phyloP scores from a whole-genome alignment of 2,888 invertebrate species.

The Andrena bicolor region DNA sequence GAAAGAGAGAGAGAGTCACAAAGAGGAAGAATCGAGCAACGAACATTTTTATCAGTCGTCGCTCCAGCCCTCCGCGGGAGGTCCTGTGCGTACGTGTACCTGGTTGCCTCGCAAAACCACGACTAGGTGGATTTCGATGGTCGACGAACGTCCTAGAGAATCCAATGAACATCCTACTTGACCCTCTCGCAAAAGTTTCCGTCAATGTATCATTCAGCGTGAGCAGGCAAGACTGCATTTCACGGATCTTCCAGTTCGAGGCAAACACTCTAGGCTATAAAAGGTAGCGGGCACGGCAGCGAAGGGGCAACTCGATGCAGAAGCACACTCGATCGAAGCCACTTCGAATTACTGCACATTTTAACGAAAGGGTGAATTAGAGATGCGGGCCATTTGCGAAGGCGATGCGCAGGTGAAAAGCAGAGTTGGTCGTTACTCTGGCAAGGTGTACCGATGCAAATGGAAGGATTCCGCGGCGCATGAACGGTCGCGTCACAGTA shows the following conservation, averaged over 20 bases:
- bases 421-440: constrained; percentile 35
- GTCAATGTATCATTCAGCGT: neutral
- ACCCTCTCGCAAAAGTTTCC: neutral
- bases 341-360: neutral
- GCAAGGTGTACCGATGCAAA: constrained; percentile 54
- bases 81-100: constrained; percentile 46
- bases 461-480: constrained; percentile 13
- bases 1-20: constrained; percentile 3
- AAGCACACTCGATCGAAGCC: neutral
- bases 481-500: neutral
- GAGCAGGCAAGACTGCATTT: neutral
- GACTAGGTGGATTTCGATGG: constrained; percentile 57
- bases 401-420: constrained; percentile 63
- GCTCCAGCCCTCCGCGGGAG: constrained; percentile 71
- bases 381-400: constrained; percentile 68
- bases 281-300: neutral
- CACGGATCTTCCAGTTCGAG: neutral
- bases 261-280: neutral
- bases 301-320: neutral
- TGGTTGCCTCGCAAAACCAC: constrained; percentile 39
- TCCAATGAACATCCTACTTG: neutral
- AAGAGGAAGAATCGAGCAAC: constrained; percentile 67
- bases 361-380: neutral
- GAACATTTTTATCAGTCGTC: constrained; percentile 76
- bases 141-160: constrained; percentile 9